Evolutionary conservation across 2,113 vertebrate species (phyloP).

Genomic region (Phaethornis superciliosus): DNA sequence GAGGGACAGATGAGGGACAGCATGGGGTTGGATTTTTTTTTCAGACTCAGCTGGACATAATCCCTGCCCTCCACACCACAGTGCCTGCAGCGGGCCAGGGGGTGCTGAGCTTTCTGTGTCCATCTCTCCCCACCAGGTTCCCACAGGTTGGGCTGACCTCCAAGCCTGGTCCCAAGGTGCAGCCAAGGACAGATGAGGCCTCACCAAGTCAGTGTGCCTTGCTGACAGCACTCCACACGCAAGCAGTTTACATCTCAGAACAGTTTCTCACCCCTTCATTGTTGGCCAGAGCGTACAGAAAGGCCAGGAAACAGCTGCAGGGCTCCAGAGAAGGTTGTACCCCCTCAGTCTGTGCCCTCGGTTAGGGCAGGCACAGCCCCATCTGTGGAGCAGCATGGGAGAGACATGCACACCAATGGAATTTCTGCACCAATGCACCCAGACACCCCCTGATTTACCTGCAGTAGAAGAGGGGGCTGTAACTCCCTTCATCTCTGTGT

Average conservation of each 20-base stretch:
- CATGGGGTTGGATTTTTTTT: rapidly evolving
- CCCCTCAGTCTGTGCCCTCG: neutral
- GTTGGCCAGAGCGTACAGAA: neutral
- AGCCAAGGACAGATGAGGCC: no score
- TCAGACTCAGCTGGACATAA: neutral
- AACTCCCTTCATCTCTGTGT: neutral
- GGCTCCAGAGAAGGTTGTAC: neutral
- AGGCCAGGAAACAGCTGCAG: neutral
- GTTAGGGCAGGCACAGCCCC: neutral
- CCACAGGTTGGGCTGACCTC: neutral
- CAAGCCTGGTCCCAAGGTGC: neutral
- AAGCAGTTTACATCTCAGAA: neutral
- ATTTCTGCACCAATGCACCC: rapidly evolving
- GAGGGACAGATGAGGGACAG: neutral
- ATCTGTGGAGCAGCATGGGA: rapidly evolving
- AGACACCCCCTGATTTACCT: neutral
- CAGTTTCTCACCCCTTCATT: neutral
- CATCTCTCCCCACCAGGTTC: neutral
- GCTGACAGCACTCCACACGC: neutral
- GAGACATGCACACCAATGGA: neutral
- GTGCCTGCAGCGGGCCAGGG: rapidly evolving
- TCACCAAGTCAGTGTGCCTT: neutral
- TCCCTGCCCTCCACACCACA: neutral
- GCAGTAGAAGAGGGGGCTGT: neutral
- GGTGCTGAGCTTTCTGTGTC: neutral